Conservation (phyloP, 1,140 invertebrate genomes). For the Chionoecetes opilio region DNA sequence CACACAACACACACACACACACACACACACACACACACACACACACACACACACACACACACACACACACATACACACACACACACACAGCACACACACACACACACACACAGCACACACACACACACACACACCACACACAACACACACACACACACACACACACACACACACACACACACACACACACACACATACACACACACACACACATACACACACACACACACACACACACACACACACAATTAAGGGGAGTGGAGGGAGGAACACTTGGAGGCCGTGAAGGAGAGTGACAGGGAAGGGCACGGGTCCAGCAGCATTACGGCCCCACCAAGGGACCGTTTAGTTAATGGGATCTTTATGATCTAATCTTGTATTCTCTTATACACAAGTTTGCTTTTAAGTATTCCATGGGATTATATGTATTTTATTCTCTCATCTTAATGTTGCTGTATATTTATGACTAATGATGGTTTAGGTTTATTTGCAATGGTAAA, state of each 20-base stretch:
- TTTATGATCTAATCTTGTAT: neutral
- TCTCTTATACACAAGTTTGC: neutral
- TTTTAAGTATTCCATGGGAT: neutral
- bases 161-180: conserved; percentile 18
- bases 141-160: neutral
- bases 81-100: conserved; percentile 18
- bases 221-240: conserved; percentile 23
- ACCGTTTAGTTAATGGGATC: neutral
- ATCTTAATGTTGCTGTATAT: neutral
- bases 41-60: conserved; percentile 2
- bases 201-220: neutral
- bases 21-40: conserved; percentile 20
- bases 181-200: neutral
- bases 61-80: neutral
- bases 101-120: no score
- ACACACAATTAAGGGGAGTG: conserved; percentile 2
- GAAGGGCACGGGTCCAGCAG: neutral
- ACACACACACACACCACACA: no score
- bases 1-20: neutral
- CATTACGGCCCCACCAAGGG: neutral
- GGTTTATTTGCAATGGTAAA: neutral
- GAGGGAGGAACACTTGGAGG: neutral
- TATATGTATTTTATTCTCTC: neutral
- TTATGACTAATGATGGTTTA: neutral
- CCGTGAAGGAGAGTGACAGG: neutral